Evolutionary conservation across 2,888 invertebrate species (phyloP).

Genomic region (Drepanosiphum platanoidis): DNA sequence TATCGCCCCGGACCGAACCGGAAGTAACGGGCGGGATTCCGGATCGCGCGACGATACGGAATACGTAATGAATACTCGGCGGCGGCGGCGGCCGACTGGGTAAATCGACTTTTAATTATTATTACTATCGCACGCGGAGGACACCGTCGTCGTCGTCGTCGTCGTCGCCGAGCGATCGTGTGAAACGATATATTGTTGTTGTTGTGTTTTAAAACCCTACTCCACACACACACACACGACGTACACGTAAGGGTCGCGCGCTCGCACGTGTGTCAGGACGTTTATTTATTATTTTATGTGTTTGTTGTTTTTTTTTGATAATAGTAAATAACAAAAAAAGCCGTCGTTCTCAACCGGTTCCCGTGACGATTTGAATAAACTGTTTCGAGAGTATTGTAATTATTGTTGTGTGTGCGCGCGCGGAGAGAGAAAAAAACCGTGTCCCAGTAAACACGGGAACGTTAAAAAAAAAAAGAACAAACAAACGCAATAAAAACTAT

Average conservation of each 20-base stretch:
- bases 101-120: slow-evolving; percentile 59
- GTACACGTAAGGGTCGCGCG: not conserved
- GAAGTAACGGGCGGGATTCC: not conserved
- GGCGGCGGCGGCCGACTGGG: not conserved
- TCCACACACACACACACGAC: slow-evolving; percentile 3
- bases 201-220: slow-evolving; percentile 6
- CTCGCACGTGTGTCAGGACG: not conserved
- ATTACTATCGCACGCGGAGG: slow-evolving; percentile 47
- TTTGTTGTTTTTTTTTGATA: slow-evolving; percentile 1
- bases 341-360: slow-evolving; percentile 48
- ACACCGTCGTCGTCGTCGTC: not conserved
- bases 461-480: slow-evolving; percentile 26
- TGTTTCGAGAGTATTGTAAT: too few relatives aligned
- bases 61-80: slow-evolving; percentile 25
- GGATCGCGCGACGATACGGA: not conserved
- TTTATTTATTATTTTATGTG: not conserved
- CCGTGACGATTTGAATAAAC: slow-evolving; percentile 61
- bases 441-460: slow-evolving; percentile 42
- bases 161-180: slow-evolving; percentile 26
- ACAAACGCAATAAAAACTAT: slow-evolving; percentile 56
- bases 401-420: not conserved
- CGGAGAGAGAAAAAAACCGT: not conserved
- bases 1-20: not conserved
- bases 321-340: slow-evolving; percentile 16
- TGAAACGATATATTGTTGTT: slow-evolving; percentile 44